These are phyloP conservation scores for Nasua narica DNA, from an alignment of 2,797 vertebrate species.

Conservation along the genomic window DNA sequence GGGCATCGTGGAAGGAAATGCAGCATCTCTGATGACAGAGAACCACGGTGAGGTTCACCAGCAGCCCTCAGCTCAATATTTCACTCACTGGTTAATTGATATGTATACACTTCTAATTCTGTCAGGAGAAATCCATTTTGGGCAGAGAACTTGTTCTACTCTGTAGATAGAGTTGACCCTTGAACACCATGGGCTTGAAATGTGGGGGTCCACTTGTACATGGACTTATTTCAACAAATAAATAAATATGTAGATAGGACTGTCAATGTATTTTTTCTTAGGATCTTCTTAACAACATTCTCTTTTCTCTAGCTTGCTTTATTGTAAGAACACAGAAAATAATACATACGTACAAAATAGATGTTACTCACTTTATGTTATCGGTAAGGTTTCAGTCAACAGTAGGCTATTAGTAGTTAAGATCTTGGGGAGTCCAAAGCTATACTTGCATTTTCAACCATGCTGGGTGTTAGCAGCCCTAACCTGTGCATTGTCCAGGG, in stretches of 20 bases:
- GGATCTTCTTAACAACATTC: not conserved
- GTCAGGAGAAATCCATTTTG: not conserved
- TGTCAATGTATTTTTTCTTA: not conserved
- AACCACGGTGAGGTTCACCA: too few species aligned
- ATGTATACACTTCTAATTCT: not conserved
- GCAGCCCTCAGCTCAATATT: not conserved
- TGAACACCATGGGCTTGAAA: not conserved
- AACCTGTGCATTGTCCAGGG: not conserved
- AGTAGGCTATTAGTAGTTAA: not conserved
- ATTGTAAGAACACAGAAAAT: not conserved
- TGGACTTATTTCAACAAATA: not conserved
- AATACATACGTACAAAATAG: not conserved
- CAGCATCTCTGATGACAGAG: rapidly evolving
- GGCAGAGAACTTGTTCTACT: not conserved
- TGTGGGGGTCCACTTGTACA: not conserved
- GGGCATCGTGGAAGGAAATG: rapidly evolving
- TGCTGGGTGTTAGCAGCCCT: not conserved
- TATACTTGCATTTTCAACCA: not conserved
- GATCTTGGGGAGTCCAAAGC: not conserved
- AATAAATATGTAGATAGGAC: not conserved
- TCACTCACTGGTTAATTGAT: not conserved
- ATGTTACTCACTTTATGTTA: not conserved
- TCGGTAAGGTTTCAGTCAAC: not conserved
- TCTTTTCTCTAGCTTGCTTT: not conserved
- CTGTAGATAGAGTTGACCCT: not conserved